Percentiles rank a stretch among this genome's conserved stretches.
Evolutionary conservation across 2,113 vertebrate species (phyloP).

Genomic region (Podarcis cretensis): DNA sequence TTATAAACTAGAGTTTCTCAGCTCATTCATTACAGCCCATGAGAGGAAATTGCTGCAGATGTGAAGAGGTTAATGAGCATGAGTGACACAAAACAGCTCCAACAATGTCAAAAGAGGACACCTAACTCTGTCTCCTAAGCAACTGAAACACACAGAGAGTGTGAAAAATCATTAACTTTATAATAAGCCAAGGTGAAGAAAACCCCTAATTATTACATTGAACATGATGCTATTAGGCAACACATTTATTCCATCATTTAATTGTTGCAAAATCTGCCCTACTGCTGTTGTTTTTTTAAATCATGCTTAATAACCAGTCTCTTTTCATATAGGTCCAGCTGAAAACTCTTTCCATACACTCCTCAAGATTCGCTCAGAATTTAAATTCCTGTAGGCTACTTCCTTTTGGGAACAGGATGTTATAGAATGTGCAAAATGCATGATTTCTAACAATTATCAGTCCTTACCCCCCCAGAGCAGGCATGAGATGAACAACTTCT

Average conservation of each 20-base stretch:
- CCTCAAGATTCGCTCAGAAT: not conserved
- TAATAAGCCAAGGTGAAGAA: conserved; percentile 36
- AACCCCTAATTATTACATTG: conserved; percentile 7
- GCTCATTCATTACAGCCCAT: not conserved
- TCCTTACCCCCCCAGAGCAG: too few relatives aligned
- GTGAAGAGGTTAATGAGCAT: conserved; percentile 56
- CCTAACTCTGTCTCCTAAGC: conserved; percentile 20
- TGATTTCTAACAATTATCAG: not conserved
- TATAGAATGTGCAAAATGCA: not conserved
- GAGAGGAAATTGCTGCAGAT: conserved; percentile 36
- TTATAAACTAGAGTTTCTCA: not conserved
- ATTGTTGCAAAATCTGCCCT: not conserved
- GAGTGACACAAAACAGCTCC: conserved; percentile 30
- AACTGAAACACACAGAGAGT: not conserved
- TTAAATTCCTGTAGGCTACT: not conserved
- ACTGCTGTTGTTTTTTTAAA: too few relatives aligned
- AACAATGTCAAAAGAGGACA: conserved; percentile 18
- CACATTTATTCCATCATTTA: not conserved
- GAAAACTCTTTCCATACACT: not conserved
- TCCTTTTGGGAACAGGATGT: not conserved
- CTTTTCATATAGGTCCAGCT: not conserved
- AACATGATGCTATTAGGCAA: conserved; percentile 13
- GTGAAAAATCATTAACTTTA: conserved; percentile 44
- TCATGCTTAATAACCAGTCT: not conserved
- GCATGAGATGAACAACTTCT: too few relatives aligned